Base-by-base conservation (phyloP, 2,113 vertebrate genomes). In the Platysternon megacephalum region DNA sequence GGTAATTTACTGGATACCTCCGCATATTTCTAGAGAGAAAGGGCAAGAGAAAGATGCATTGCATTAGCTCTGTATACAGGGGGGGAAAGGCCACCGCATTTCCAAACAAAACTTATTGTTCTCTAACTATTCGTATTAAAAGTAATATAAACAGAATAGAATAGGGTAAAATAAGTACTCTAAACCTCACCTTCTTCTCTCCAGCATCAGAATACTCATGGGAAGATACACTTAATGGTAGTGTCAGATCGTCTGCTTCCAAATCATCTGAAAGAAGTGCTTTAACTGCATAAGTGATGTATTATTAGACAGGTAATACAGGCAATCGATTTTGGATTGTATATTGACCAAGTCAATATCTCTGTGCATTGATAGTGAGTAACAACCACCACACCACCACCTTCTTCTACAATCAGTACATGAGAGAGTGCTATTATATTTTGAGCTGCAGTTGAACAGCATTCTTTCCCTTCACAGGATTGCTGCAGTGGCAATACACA, bases 111-210 rank as follows among this genome's bases (percentile, higher is more conserved):
- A 68, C 16, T 1, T 65, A 65, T 65, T 68, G 35, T 68, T 21
- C 17, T n/a, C 72, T 72, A 72, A 72, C 68, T 26, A 46, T 90
- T 82, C 61, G 11, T 42, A 39, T 1, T 16, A 87, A 28, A 85
- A 85, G 65, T 0, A 61, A 86, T 72, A 52, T 8, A 49, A 90
- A 53, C 1, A 55, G 56, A 2, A 4, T 2, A 32, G 35, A 3
- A 56, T 42, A 46, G 51, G 28, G 35, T 2, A 24, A 88, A 14
- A 26, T 44, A 85, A 87, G 13, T 8, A 9, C 79, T 49, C 42
- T 5, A 9, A 51, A 72, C 17, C 2, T 24, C 89, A 98, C 98
- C 98, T 98, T 2, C 3, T 51, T 85, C 74, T 94, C 88, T 88
- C 52, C 86, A 1, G 29, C 53, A 4, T 84, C 80, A n/a, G 97